A percentile compares a stretch with the other conserved stretches of the same genome.
Evolutionary conservation across 2,113 vertebrate genomes (phyloP).

Genomic region (Microcebus murinus): DNA sequence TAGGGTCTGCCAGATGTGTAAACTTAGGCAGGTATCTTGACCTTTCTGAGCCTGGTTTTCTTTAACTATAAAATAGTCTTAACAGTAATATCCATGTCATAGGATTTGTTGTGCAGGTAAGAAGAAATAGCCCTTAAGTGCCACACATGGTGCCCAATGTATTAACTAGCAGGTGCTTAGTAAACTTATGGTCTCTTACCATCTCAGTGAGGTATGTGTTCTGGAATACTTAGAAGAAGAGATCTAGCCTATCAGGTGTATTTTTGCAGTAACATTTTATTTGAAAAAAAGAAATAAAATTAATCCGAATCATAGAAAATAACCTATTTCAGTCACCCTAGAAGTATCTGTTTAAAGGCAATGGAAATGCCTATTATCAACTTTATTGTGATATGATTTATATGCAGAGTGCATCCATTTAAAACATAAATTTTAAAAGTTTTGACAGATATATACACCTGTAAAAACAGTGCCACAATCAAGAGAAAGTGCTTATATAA

Average conservation of each 20-base stretch:
- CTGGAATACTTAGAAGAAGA: neutral
- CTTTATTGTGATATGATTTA: neutral
- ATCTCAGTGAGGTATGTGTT: neutral
- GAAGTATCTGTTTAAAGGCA: constrained; percentile 13
- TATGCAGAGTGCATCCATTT: neutral
- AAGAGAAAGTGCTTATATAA: neutral
- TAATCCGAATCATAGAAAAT: neutral
- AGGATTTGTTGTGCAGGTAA: neutral
- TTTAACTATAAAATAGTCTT: neutral
- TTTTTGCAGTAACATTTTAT: neutral
- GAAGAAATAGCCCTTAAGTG: neutral
- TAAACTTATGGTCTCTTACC: neutral
- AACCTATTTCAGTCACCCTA: neutral
- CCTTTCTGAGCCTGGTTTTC: neutral
- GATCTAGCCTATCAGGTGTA: neutral
- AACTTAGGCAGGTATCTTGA: neutral
- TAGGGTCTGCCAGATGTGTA: neutral
- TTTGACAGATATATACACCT: neutral
- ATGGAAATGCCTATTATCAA: neutral
- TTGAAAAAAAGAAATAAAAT: constrained; percentile 34
- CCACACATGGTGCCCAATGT: neutral
- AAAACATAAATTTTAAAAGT: neutral
- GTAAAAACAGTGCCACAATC: neutral
- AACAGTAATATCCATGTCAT: neutral
- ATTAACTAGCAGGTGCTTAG: neutral